Evolutionary conservation across 1,140 invertebrate genomes (phyloP).

Genomic region (Drosophila takahashii): DNA sequence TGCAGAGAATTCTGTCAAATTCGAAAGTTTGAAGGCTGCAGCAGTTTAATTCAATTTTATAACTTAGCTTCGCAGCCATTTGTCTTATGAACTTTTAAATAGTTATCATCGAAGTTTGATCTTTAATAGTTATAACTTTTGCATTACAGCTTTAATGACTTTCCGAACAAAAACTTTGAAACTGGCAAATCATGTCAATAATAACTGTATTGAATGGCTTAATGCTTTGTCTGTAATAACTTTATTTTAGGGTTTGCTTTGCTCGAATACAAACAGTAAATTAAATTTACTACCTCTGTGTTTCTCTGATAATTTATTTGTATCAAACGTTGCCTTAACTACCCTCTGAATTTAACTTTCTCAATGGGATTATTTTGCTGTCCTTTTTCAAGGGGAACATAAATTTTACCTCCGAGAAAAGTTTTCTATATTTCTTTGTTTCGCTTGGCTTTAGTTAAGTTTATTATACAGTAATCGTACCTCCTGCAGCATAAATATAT

Average conservation of each 20-base stretch:
- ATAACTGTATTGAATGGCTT: not conserved
- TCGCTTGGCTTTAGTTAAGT: slow-evolving; percentile 14
- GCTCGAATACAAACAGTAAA: not conserved
- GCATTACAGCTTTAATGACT: slow-evolving; percentile 14
- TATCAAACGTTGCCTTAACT: slow-evolving; percentile 12
- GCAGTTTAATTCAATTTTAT: slow-evolving; percentile 5
- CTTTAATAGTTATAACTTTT: slow-evolving; percentile 29
- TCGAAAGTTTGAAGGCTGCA: not conserved
- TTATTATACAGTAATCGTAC: slow-evolving; percentile 35
- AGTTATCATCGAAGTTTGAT: slow-evolving; percentile 14
- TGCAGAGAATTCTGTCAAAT: not conserved
- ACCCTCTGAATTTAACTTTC: slow-evolving; percentile 9
- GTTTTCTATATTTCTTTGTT: slow-evolving; percentile 15
- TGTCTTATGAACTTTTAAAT: slow-evolving; percentile 22
- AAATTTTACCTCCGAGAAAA: slow-evolving; percentile 20
- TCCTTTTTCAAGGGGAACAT: not conserved
- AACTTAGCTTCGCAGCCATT: slow-evolving; percentile 6
- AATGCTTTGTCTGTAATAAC: not conserved
- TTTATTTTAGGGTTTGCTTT: not conserved
- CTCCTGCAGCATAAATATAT: slow-evolving; percentile 44
- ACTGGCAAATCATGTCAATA: slow-evolving; percentile 6
- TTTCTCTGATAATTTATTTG: not conserved
- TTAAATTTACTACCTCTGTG: not conserved
- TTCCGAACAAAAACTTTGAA: slow-evolving; percentile 3
- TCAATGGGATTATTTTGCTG: slow-evolving; percentile 6